Evolutionary conservation across 2,113 vertebrate species (phyloP).

Genomic region (Oryzias melastigma): DNA sequence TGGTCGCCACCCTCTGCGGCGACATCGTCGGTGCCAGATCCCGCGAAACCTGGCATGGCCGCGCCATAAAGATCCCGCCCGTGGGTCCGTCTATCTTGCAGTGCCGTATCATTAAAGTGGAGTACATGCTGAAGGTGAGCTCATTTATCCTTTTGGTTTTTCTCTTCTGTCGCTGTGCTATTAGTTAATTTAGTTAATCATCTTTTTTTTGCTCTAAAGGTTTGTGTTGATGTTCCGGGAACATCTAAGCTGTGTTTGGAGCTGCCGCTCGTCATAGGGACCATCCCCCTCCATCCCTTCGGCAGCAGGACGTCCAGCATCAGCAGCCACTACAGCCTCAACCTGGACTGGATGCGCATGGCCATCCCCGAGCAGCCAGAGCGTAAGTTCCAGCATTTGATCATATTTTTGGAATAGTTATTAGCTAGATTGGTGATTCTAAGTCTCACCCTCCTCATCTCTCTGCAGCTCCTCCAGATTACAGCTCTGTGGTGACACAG

Average conservation of each 20-base stretch:
- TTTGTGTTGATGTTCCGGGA: slow-evolving; percentile 92
- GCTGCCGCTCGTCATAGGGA: slow-evolving; percentile 92
- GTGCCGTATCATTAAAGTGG: slow-evolving; percentile 92
- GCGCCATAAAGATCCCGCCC: slow-evolving; percentile 89
- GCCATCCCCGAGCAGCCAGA: slow-evolving; percentile 84
- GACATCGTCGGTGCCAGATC: slow-evolving; percentile 80
- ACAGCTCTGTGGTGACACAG: slow-evolving; percentile 83
- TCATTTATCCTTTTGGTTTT: not conserved
- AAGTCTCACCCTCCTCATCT: slow-evolving; percentile 19
- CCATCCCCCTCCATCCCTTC: slow-evolving; percentile 88
- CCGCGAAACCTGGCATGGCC: slow-evolving; percentile 88
- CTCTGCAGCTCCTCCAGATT: slow-evolving; percentile 89
- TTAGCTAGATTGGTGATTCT: too few relatives aligned
- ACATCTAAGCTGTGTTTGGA: slow-evolving; percentile 92
- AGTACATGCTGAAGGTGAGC: slow-evolving; percentile 90
- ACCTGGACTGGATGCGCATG: slow-evolving; percentile 87
- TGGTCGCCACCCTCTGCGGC: slow-evolving; percentile 86
- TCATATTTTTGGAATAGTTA: too few relatives aligned
- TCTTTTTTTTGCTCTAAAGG: slow-evolving; percentile 66
- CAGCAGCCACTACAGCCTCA: slow-evolving; percentile 88
- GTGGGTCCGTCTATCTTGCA: slow-evolving; percentile 92
- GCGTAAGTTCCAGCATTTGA: slow-evolving; percentile 77
- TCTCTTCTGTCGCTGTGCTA: not conserved
- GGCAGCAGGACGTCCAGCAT: slow-evolving; percentile 90
- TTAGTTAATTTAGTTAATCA: not conserved